Evolutionary conservation across 1,140 invertebrate genomes (phyloP).

Genomic region (Zaprionus gabonicus): DNA sequence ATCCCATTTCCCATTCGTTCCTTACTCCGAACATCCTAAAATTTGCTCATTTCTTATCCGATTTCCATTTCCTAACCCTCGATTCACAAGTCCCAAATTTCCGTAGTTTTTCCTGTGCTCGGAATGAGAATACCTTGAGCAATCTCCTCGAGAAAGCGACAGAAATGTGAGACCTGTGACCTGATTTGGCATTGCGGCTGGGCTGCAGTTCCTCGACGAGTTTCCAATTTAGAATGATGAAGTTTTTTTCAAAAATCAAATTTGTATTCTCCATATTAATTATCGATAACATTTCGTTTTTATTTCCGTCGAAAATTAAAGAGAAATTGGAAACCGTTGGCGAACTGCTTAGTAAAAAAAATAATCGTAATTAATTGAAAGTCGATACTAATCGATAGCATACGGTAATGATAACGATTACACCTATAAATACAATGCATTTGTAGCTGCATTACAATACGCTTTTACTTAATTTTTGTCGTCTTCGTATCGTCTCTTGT

Average conservation of each 20-base stretch:
- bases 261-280: background rate
- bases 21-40: constrained; percentile 2
- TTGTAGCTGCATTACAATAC: constrained; percentile 30
- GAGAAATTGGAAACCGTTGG: background rate
- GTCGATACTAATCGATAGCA: constrained; percentile 10
- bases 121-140: constrained; percentile 7
- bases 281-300: background rate
- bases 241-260: background rate
- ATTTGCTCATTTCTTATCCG: background rate
- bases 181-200: constrained; percentile 55
- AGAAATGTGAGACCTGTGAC: constrained; percentile 59
- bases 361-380: constrained; percentile 7
- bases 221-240: background rate
- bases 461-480: constrained; percentile 12
- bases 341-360: background rate
- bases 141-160: constrained; percentile 24
- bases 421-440: constrained; percentile 28
- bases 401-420: constrained; percentile 16
- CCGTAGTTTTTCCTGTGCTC: constrained; percentile 25
- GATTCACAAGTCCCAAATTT: constrained; percentile 16
- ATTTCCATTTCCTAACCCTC: background rate
- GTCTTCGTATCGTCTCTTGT: constrained; percentile 19
- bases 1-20: constrained; percentile 6
- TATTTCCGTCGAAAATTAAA: background rate
- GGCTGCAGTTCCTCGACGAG: background rate